Evolutionary conservation across 2,888 invertebrate genomes (phyloP).

Genomic region (Anthoptus insignis): DNA sequence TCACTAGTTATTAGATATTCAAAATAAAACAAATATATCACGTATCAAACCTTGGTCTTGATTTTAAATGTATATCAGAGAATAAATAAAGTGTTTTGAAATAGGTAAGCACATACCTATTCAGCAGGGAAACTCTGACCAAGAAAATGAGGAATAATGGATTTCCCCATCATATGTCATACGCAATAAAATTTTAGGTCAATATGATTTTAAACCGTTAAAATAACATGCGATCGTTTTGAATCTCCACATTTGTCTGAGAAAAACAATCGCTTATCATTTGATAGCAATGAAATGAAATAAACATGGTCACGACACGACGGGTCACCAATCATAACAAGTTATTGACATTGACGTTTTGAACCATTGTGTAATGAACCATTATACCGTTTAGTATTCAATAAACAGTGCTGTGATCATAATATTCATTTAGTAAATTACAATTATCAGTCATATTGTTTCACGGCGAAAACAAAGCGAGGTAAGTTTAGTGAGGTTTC

Average conservation of each 20-base stretch:
- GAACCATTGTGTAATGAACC: neutral
- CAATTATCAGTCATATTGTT: constrained; percentile 5
- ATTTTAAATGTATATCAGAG: no score
- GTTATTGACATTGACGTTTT: constrained; percentile 15
- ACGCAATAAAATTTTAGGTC: neutral
- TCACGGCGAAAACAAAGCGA: neutral
- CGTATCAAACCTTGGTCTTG: no score
- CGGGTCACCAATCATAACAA: constrained; percentile 9
- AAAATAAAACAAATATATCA: no score
- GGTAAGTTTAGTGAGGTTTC: neutral
- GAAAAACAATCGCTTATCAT: constrained; percentile 12
- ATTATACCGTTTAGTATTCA: constrained; percentile 15
- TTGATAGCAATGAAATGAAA: constrained; percentile 4
- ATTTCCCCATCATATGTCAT: no score
- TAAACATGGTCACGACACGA: neutral
- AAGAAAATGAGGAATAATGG: no score
- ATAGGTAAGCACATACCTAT: no score
- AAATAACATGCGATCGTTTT: neutral
- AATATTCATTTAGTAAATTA: constrained; percentile 28
- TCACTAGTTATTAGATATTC: no score
- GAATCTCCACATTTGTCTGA: neutral
- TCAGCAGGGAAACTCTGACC: no score
- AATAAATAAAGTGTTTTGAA: no score
- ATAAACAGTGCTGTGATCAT: constrained; percentile 1
- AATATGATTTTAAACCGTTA: neutral